Conservation (phyloP, 2,888 invertebrate species). For the Anthophora plumipes region DNA sequence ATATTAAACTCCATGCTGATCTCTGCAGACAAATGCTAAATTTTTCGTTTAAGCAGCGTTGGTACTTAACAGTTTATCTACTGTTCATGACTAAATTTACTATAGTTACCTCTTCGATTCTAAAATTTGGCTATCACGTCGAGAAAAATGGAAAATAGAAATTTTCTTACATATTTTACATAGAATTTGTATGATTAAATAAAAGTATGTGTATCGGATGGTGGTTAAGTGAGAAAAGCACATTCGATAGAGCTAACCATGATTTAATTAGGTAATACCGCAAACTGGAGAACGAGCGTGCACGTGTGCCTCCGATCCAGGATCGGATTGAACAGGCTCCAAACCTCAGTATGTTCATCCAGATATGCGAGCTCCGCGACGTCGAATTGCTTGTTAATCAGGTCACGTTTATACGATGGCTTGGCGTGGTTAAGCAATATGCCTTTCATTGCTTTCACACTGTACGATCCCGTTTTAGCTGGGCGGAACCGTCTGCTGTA, state of each 20-base stretch:
- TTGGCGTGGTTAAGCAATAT: slow-evolving; percentile 51
- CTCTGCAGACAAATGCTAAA: too few relatives aligned
- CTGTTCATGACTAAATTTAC: too few relatives aligned
- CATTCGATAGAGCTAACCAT: slow-evolving; percentile 62
- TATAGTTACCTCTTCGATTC: too few relatives aligned
- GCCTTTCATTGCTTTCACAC: slow-evolving; percentile 33
- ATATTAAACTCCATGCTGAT: too few relatives aligned
- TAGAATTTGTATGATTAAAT: too few relatives aligned
- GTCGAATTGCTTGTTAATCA: slow-evolving; percentile 70
- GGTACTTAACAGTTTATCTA: too few relatives aligned
- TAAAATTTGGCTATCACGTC: too few relatives aligned
- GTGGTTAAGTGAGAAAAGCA: neutral
- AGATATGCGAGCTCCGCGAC: slow-evolving; percentile 63
- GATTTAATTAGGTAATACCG: slow-evolving; percentile 74
- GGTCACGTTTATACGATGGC: slow-evolving; percentile 60
- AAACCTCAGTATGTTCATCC: slow-evolving; percentile 66
- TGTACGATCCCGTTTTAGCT: slow-evolving; percentile 8
- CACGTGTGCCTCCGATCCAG: slow-evolving; percentile 51
- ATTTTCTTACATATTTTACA: too few relatives aligned
- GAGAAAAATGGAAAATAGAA: too few relatives aligned
- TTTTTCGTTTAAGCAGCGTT: too few relatives aligned
- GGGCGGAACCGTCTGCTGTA: neutral
- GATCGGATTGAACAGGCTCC: slow-evolving; percentile 55
- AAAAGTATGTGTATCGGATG: neutral
- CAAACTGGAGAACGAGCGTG: slow-evolving; percentile 53